Base-by-base conservation (phyloP, 2,888 invertebrate genomes). In the Drosophila robusta region DNA sequence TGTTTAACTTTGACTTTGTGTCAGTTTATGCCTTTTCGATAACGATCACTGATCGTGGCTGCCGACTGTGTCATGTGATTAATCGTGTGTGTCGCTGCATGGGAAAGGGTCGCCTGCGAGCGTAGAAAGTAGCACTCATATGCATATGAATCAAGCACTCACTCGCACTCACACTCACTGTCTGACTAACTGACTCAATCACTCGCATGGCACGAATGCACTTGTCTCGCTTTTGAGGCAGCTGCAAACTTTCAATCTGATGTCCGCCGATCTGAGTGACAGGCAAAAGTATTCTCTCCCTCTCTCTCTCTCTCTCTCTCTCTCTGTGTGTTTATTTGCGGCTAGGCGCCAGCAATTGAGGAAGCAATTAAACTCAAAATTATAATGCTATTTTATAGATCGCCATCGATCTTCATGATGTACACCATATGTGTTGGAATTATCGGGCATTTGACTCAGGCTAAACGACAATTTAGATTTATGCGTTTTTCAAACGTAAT, bases 1-100 rank as follows among this genome's bases (percentile, higher is more conserved):
- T 83, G 83, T 83, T 82, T 87, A 75, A 78, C 80, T 83, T 86
- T 82, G 80, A 87, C 82, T 87, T 77, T 81, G 80, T 87, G 87
- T 87, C 83, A 87, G 85, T 67, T 87, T 69, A 75, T 77, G 83
- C 58, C 75, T 60, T 38, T 22, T 29, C 55, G 83, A 83, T 87
- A 77, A 55, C 66, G 68, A 82, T 87, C 82, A 44, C 18, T 29
- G 84, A 83, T 82, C 82, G 87, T 82, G 81, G 75, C 77, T 79
- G 74, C 54, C 70, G 62, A 68, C 71, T 69, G 51, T 74, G 71
- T 72, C 77, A 75, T 78, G 70, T 82, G 82, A 87, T 83, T 87
- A 84, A 87, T 83, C 76, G 78, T 87, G 85, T 84, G 87, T 78
- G 67, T 82, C 64, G 45, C 36, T 52, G 78, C 70, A 67, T 82